These are phyloP conservation scores for Labia minor DNA, from an alignment of 2,888 invertebrate species.

Conservation along the genomic window DNA sequence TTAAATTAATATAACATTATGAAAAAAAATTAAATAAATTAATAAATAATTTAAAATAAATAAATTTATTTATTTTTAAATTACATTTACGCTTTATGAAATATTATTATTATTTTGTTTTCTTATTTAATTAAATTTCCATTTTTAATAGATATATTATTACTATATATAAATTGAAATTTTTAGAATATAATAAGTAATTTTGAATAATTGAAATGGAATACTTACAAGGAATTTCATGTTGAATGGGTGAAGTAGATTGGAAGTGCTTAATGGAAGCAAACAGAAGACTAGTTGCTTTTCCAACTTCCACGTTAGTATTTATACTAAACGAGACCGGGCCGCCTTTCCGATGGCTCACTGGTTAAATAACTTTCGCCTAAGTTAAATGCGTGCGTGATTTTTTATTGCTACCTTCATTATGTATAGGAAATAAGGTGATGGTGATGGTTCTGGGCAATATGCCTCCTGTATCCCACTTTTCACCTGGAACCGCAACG, in stretches of 20 bases:
- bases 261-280: background rate
- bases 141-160: no score
- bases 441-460: background rate
- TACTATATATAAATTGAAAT: no score
- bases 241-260: background rate
- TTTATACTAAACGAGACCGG: background rate
- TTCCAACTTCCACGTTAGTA: background rate
- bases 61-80: no score
- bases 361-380: background rate
- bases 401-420: background rate
- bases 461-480: background rate
- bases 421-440: background rate
- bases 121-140: no score
- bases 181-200: no score
- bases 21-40: no score
- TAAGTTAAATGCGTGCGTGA: background rate
- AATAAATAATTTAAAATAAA: no score
- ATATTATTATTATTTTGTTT: no score
- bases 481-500: constrained; percentile 1
- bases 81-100: no score
- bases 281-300: background rate
- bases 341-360: background rate
- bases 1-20: no score
- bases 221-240: constrained; percentile 2
- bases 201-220: no score